Evolutionary conservation across 2,888 invertebrate species (phyloP).

Genomic region (Chalcis sispes): DNA sequence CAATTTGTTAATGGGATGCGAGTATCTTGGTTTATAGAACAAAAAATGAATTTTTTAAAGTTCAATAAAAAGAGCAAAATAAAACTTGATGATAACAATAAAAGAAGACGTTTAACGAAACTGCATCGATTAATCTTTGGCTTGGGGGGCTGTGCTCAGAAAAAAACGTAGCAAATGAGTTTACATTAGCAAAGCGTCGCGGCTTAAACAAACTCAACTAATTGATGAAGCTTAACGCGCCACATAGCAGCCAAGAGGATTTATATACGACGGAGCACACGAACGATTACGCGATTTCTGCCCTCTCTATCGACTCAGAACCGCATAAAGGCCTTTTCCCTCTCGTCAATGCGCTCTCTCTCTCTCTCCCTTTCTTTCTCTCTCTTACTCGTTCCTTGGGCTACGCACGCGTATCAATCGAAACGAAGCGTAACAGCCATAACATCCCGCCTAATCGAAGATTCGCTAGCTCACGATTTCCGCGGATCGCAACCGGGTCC

Average conservation of each 20-base stretch:
- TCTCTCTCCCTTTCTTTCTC: background rate
- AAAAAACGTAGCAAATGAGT: slow-evolving; percentile 44
- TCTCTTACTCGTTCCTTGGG: too few species aligned
- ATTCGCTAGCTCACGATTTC: too few species aligned
- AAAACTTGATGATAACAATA: too few species aligned
- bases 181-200: slow-evolving; percentile 30
- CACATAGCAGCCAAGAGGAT: background rate
- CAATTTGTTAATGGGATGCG: too few species aligned
- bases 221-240: slow-evolving; percentile 37
- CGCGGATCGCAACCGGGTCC: too few species aligned
- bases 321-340: too few species aligned
- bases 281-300: slow-evolving; percentile 11
- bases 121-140: slow-evolving; percentile 15
- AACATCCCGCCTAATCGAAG: too few species aligned
- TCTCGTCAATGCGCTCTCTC: background rate
- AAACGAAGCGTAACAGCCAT: too few species aligned
- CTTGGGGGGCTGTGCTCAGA: too few species aligned
- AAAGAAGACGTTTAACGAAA: background rate
- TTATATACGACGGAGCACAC: too few species aligned
- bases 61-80: too few species aligned
- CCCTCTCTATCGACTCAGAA: background rate
- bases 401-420: slow-evolving; percentile 10
- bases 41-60: background rate
- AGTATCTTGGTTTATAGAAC: background rate
- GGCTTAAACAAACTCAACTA: slow-evolving; percentile 38